Conservation (phyloP, 2,797 vertebrate species). For the Rhynchotus rufescens region DNA sequence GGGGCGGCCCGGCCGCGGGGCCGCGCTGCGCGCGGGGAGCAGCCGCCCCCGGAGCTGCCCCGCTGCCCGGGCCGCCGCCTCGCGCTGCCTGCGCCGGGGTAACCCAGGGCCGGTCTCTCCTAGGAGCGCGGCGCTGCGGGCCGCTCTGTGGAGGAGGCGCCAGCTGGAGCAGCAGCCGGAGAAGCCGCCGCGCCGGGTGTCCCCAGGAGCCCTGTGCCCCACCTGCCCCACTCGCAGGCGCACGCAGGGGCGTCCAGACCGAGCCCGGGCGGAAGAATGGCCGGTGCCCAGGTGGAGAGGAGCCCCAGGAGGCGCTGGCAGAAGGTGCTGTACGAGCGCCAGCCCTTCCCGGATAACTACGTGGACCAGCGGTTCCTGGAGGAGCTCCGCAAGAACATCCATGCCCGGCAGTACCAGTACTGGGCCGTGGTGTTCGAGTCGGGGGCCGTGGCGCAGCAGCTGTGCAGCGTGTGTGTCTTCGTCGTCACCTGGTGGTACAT, state of each 20-base stretch:
- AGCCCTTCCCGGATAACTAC: slow-evolving; percentile 96
- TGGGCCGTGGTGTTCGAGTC: slow-evolving; percentile 92
- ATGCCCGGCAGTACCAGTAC: slow-evolving; percentile 90
- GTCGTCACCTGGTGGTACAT: slow-evolving; percentile 95
- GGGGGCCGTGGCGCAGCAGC: slow-evolving; percentile 91
- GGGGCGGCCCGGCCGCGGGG: too few relatives aligned
- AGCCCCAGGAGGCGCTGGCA: slow-evolving; percentile 79
- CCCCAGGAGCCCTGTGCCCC: not conserved
- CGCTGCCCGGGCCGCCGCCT: too few relatives aligned
- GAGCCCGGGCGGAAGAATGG: not conserved
- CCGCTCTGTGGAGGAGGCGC: too few relatives aligned
- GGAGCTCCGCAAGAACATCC: slow-evolving; percentile 91
- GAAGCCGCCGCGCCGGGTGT: too few relatives aligned
- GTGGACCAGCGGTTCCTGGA: slow-evolving; percentile 94
- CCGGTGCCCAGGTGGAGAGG: not conserved
- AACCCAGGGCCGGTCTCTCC: too few relatives aligned
- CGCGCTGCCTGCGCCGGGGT: too few relatives aligned
- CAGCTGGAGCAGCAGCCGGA: not conserved
- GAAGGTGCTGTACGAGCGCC: slow-evolving; percentile 93
- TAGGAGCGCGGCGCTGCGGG: too few relatives aligned
- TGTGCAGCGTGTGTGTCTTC: slow-evolving; percentile 95
- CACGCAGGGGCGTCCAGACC: not conserved
- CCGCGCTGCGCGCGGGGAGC: too few relatives aligned
- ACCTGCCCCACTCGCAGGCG: not conserved
- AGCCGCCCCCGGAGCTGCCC: too few relatives aligned